These are phyloP conservation scores for Phaethon lepturus DNA, from an alignment of 2,113 vertebrate species.

Conservation along the genomic window DNA sequence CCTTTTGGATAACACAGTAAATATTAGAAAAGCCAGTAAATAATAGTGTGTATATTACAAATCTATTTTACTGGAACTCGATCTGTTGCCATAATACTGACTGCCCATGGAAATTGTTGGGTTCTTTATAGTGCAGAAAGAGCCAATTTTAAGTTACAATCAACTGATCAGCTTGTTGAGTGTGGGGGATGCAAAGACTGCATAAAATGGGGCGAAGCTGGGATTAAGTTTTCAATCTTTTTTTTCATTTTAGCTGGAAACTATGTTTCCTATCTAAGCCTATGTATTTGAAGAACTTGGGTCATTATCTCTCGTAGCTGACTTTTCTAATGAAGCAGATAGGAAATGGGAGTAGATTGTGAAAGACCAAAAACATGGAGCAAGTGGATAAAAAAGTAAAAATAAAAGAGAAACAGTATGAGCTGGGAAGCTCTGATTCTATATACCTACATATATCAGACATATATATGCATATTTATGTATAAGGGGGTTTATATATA, in stretches of 20 bases:
- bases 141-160: background rate
- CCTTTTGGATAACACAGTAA: slow-evolving; percentile 34
- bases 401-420: background rate
- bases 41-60: background rate
- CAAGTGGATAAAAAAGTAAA: background rate
- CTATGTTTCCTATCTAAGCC: background rate
- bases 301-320: background rate
- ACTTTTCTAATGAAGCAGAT: background rate
- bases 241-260: background rate
- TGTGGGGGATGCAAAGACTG: background rate
- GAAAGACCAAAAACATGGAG: background rate
- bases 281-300: background rate
- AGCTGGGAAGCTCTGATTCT: background rate
- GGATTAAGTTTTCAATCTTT: background rate
- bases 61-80: slow-evolving; percentile 6
- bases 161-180: background rate
- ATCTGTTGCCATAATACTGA: background rate
- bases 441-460: background rate
- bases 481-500: background rate
- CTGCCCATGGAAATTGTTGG: background rate
- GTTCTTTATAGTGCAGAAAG: background rate
- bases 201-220: background rate
- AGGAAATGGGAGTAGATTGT: background rate
- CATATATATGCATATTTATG: background rate
- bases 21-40: slow-evolving; percentile 52